Base-by-base conservation (phyloP, 1,140 invertebrate species). In the Melipona quadrifasciata region DNA sequence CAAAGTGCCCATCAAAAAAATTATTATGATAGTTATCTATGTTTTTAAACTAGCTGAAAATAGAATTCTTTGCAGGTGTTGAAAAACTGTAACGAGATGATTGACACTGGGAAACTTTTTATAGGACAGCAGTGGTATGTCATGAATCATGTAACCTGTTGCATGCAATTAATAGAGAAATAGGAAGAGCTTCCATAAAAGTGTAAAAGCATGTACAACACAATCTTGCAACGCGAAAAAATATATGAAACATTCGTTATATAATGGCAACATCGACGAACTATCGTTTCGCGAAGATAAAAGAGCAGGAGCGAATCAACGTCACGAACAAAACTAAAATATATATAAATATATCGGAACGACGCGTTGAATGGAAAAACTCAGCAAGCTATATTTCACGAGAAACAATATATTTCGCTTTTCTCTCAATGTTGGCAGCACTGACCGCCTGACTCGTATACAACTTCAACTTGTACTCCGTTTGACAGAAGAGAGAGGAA, bases 61-160 rank as follows among this genome's bases (percentile, higher is more conserved):
- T 16, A 68, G 4, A 39, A 11, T 64, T 34, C 24, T 77, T 95
- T 94, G 65, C 86, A 96, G 96, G 94, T 98, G 76, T 95, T 98
- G 14, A 98, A 98, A 95, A 95, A 96, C 89, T 98, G 97, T 94
- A 96, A 96, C 91, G 93, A 96, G 81, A 98, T 98, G 96, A 97
- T 98, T 84, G 98, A 99, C 88, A 95, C 97, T 80, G 98, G 98
- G 68, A 98, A 98, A 96, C 96, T 96, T 85, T 99, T 98, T 95
- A 96, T 98, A 90, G 96, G 96, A 92, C 97, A 98, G 92, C 98
- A 98, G 95, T 97, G 97, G 97, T 98, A 95, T 82, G 78, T 77
- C 47, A 55, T 76, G 90, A 34, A 34, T 17, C 21, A 84, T 85
- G 78, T 71, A 86, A 89, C 58, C 80, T 89, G 85, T 81, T 89